Percentiles rank a stretch among this genome's conserved stretches.
Evolutionary conservation across 2,113 vertebrate species (phyloP).

Genomic region (Bungarus multicinctus): DNA sequence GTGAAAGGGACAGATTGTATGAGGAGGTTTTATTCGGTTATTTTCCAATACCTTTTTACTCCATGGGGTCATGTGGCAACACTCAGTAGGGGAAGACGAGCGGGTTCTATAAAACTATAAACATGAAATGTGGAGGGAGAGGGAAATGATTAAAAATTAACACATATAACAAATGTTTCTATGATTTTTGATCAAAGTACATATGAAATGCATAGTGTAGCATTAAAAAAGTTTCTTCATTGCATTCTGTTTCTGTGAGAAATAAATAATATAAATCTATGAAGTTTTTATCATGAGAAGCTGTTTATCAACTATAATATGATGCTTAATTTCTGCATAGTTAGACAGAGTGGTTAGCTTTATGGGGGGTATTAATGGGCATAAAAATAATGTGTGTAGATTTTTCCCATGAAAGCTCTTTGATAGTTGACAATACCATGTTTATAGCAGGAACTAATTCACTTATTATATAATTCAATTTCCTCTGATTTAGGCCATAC

Average conservation of each 20-base stretch:
- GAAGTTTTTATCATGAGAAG: background rate
- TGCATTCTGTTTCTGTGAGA: constrained; percentile 13
- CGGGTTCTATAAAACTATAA: constrained; percentile 91
- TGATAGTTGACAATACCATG: background rate
- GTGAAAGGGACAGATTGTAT: constrained; percentile 53
- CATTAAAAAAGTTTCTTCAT: constrained; percentile 20
- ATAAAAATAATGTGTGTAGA: background rate
- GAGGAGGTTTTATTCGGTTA: constrained; percentile 62
- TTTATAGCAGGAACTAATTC: background rate
- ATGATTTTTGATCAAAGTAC: constrained; percentile 45
- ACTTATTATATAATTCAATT: background rate
- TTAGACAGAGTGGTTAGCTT: background rate
- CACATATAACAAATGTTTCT: constrained; percentile 47
- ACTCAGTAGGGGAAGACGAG: constrained; percentile 92
- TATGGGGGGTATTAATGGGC: background rate
- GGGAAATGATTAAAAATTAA: constrained; percentile 59
- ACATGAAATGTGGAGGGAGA: constrained; percentile 76
- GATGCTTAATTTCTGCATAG: background rate
- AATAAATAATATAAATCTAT: background rate
- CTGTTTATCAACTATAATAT: background rate
- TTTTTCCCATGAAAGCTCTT: background rate
- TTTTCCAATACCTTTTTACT: constrained; percentile 95
- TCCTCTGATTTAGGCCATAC: background rate
- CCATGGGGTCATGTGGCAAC: constrained; percentile 96
- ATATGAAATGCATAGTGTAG: constrained; percentile 21